These are phyloP conservation scores for Crioceris asparagi DNA, from an alignment of 2,888 invertebrate genomes.

Conservation along the genomic window DNA sequence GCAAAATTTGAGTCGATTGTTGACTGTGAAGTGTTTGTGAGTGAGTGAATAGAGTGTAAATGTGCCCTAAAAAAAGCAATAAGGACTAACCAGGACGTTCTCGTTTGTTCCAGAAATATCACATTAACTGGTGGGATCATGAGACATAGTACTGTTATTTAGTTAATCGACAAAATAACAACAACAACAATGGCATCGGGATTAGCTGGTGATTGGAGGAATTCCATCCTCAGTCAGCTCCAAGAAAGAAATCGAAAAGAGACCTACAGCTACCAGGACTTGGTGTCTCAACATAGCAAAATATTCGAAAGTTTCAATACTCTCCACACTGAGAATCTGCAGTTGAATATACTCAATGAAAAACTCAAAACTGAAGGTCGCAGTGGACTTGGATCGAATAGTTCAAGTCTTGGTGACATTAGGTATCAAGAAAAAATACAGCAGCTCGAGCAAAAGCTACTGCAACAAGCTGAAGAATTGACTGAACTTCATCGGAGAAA, in stretches of 20 bases:
- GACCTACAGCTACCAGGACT: conserved; percentile 64
- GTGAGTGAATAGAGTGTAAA: too few relatives aligned
- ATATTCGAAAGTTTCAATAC: conserved; percentile 75
- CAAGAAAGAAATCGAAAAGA: conserved; percentile 66
- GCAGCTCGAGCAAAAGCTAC: conserved; percentile 73
- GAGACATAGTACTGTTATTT: too few relatives aligned
- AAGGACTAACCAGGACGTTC: too few relatives aligned
- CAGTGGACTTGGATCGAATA: conserved; percentile 22
- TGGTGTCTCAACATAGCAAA: conserved; percentile 73
- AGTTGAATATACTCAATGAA: conserved; percentile 77
- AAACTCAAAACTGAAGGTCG: conserved; percentile 54
- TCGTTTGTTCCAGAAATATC: too few relatives aligned
- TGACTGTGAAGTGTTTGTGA: too few relatives aligned
- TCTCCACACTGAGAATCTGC: conserved; percentile 72
- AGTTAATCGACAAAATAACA: too few relatives aligned
- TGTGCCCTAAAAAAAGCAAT: too few relatives aligned
- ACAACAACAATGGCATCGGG: not conserved
- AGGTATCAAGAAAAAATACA: conserved; percentile 45
- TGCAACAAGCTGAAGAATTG: conserved; percentile 83
- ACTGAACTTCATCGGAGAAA: conserved; percentile 80
- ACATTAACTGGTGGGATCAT: too few relatives aligned
- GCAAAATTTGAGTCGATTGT: too few relatives aligned
- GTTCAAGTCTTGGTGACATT: conserved; percentile 30
- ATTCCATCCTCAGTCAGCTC: conserved; percentile 56
- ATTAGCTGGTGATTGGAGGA: conserved; percentile 50